Conservation (phyloP, 2,797 vertebrate species). For the Urosaurus nigricauda region DNA sequence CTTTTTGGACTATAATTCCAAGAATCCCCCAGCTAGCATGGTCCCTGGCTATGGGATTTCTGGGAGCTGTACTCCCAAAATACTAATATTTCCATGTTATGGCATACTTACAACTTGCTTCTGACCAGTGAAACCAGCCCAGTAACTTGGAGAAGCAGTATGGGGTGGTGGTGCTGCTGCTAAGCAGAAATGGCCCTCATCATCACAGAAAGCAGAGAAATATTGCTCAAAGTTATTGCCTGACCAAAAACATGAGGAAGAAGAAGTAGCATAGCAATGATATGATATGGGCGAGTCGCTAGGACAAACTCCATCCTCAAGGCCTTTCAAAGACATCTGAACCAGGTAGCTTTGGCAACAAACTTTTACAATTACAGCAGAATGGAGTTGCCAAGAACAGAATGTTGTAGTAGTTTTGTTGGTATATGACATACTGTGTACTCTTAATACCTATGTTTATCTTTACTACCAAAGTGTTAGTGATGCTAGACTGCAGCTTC, state of each 20-base stretch:
- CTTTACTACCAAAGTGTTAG: not conserved
- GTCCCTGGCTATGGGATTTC: not conserved
- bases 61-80: not conserved
- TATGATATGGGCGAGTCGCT: not conserved
- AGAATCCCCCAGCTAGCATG: not conserved
- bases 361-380: not conserved
- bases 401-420: not conserved
- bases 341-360: not conserved
- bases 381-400: not conserved
- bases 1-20: not conserved
- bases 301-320: not conserved
- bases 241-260: not conserved
- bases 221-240: not conserved
- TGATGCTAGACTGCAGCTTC: not conserved
- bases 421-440: not conserved
- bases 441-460: not conserved
- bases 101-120: not conserved
- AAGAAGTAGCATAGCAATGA: not conserved
- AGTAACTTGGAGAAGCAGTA: not conserved
- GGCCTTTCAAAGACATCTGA: not conserved
- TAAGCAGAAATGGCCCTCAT: not conserved
- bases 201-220: not conserved
- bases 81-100: too few species aligned
- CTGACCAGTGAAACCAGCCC: too few species aligned
- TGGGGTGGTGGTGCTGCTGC: not conserved